Percentiles rank a stretch among this genome's conserved stretches.
Conservation (phyloP, 2,888 invertebrate genomes). For the Megastigmus dorsalis region DNA sequence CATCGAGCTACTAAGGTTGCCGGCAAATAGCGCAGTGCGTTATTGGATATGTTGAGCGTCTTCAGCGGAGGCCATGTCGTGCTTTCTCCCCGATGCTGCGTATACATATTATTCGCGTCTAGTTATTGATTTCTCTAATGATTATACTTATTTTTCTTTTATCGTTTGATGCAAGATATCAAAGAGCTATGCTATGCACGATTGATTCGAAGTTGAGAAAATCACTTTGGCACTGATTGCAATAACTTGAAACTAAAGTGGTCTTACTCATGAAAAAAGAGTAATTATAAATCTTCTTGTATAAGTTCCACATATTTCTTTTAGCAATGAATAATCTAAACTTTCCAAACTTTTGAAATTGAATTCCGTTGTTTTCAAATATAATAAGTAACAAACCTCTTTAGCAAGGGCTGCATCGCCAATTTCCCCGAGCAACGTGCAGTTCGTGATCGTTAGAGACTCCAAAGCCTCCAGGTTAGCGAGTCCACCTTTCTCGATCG, state of each 20-base stretch:
- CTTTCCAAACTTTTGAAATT: neutral
- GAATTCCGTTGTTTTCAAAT: neutral
- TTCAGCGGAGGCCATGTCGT: conserved; percentile 80
- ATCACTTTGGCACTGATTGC: no score
- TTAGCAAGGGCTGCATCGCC: conserved; percentile 79
- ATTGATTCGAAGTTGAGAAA: no score
- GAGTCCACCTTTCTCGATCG: conserved; percentile 77
- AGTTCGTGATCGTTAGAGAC: conserved; percentile 80
- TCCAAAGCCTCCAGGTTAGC: conserved; percentile 78
- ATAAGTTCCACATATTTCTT: neutral
- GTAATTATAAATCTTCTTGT: no score
- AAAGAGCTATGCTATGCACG: no score
- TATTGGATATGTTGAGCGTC: conserved; percentile 84
- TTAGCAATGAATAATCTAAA: neutral
- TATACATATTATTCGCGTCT: no score
- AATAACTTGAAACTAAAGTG: no score
- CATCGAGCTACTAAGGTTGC: conserved; percentile 81
- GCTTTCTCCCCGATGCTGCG: conserved; percentile 5
- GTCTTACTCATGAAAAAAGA: no score
- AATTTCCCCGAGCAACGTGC: conserved; percentile 78
- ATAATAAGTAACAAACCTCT: conserved; percentile 64
- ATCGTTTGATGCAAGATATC: no score
- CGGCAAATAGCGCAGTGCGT: conserved; percentile 82
- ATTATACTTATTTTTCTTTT: no score
- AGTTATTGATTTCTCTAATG: no score